These are phyloP conservation scores for Hirudinaria manillensis DNA, from an alignment of 2,888 invertebrate genomes.

Conservation along the genomic window DNA sequence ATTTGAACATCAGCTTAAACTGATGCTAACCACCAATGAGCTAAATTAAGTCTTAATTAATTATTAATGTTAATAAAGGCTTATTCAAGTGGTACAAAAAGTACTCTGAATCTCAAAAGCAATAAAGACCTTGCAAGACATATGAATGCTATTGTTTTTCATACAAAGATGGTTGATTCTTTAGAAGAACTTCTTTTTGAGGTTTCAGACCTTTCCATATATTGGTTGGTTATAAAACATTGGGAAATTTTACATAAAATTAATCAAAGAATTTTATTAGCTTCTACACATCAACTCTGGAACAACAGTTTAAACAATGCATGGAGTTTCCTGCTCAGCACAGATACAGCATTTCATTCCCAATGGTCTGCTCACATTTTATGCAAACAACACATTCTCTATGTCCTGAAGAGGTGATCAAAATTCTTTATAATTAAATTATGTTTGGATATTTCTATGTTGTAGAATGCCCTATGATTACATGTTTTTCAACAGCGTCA, in stretches of 20 bases:
- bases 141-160: slow-evolving; percentile 90
- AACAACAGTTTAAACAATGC: slow-evolving; percentile 97
- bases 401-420: slow-evolving; percentile 41
- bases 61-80: background rate
- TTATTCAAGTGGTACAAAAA: slow-evolving; percentile 60
- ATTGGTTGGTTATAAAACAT: slow-evolving; percentile 62
- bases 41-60: no score
- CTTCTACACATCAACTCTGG: slow-evolving; percentile 92
- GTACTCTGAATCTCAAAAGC: slow-evolving; percentile 63
- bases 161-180: slow-evolving; percentile 95
- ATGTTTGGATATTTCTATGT: background rate
- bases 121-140: slow-evolving; percentile 80
- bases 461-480: background rate
- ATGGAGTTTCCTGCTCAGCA: slow-evolving; percentile 92
- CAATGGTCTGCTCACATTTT: slow-evolving; percentile 93
- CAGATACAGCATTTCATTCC: slow-evolving; percentile 93
- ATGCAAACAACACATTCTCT: slow-evolving; percentile 62
- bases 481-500: slow-evolving; percentile 62
- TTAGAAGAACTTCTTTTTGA: slow-evolving; percentile 93
- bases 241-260: background rate
- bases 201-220: slow-evolving; percentile 91
- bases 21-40: no score
- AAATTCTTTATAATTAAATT: background rate
- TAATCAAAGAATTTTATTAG: slow-evolving; percentile 45
- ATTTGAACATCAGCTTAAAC: no score